Percentiles rank a stretch among this genome's conserved stretches.
These are phyloP conservation scores for Cephalotes varians DNA, from an alignment of 2,888 invertebrate genomes.

Conservation along the genomic window DNA sequence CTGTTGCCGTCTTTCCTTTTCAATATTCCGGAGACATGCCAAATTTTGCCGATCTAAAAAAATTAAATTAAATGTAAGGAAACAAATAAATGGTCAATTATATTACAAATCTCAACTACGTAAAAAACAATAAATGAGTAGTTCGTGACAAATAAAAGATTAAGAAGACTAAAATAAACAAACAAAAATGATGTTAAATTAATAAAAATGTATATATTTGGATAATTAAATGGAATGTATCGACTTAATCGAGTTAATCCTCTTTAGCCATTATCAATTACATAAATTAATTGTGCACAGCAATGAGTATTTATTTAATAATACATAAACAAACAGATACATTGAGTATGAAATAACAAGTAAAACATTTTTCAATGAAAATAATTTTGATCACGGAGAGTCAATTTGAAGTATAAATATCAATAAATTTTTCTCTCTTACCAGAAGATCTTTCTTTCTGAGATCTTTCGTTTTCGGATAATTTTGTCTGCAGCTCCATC, in stretches of 20 bases:
- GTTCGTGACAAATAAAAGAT: too few relatives aligned
- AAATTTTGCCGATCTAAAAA: slow-evolving; percentile 69
- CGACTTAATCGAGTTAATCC: too few relatives aligned
- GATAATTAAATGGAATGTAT: too few relatives aligned
- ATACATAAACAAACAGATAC: neutral
- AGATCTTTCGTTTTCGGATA: slow-evolving; percentile 83
- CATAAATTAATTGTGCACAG: neutral
- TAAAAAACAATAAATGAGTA: too few relatives aligned
- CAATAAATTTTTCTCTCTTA: slow-evolving; percentile 29
- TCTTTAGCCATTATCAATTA: neutral
- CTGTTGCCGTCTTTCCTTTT: slow-evolving; percentile 87
- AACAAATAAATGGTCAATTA: neutral
- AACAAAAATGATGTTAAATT: too few relatives aligned
- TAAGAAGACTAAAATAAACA: too few relatives aligned
- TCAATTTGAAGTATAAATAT: neutral
- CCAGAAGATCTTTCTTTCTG: slow-evolving; percentile 58
- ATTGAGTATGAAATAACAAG: neutral
- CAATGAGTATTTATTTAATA: neutral
- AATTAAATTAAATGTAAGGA: slow-evolving; percentile 9
- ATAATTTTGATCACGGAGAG: neutral
- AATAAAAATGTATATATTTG: too few relatives aligned
- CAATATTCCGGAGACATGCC: slow-evolving; percentile 86
- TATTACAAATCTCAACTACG: neutral
- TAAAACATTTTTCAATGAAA: slow-evolving; percentile 4
- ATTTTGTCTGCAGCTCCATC: slow-evolving; percentile 89